Evolutionary conservation across 2,797 vertebrate species (phyloP).

Genomic region (Eidolon dupreanum): DNA sequence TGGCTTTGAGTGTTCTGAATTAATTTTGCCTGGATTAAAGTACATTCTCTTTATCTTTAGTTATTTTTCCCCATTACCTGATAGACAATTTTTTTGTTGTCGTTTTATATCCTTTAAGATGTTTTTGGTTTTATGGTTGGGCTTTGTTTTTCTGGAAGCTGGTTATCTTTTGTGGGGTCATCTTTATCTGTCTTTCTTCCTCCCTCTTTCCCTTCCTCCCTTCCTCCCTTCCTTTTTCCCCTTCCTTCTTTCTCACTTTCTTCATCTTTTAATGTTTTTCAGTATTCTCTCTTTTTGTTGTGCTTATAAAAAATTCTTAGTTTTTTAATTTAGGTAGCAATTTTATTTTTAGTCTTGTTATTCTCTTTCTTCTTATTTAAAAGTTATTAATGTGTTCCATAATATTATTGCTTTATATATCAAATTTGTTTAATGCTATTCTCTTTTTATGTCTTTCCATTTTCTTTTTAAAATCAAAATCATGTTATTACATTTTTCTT

Average conservation of each 20-base stretch:
- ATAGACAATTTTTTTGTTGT: not conserved
- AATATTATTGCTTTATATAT: not conserved
- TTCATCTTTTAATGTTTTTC: not conserved
- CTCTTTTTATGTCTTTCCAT: not conserved
- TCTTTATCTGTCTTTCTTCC: not conserved
- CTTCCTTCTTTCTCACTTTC: not conserved
- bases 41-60: not conserved
- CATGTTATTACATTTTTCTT: not conserved
- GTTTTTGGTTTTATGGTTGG: not conserved
- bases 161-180: not conserved
- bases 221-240: rapidly evolving
- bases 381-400: not conserved
- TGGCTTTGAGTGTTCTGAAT: not conserved
- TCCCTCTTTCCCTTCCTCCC: rapidly evolving
- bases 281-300: not conserved
- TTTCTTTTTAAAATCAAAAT: not conserved
- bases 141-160: not conserved
- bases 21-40: not conserved
- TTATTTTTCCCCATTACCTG: not conserved
- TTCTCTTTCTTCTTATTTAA: not conserved
- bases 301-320: not conserved
- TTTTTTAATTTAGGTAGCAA: not conserved
- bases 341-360: slow-evolving; percentile 26
- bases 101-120: slow-evolving; percentile 4
- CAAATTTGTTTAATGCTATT: not conserved